These are phyloP conservation scores for Ormyrus rosae DNA, from an alignment of 2,888 invertebrate species.

Conservation along the genomic window DNA sequence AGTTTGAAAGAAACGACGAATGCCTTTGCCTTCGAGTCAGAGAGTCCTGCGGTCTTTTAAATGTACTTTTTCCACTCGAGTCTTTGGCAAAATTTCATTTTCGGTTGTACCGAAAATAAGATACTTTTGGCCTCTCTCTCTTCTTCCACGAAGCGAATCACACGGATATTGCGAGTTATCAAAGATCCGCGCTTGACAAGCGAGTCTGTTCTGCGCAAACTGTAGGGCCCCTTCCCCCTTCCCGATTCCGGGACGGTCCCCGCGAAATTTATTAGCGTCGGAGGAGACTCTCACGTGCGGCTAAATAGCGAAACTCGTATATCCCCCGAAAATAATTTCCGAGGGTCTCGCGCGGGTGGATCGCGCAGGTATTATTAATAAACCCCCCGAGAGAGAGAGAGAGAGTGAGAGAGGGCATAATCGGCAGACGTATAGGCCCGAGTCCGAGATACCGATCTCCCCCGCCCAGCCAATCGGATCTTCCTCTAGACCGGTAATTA, in stretches of 20 bases:
- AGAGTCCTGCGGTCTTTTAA: too few species aligned
- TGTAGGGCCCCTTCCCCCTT: background rate
- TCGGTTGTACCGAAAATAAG: too few species aligned
- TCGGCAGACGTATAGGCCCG: slow-evolving; percentile 61
- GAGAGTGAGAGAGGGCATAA: slow-evolving; percentile 42
- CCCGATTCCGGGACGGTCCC: background rate
- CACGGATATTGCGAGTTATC: background rate
- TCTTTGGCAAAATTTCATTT: too few species aligned
- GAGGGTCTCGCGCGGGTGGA: slow-evolving; percentile 15
- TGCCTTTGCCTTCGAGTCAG: too few species aligned
- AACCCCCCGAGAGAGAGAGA: slow-evolving; percentile 3
- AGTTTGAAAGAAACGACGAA: too few species aligned
- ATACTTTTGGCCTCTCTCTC: too few species aligned
- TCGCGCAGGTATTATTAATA: slow-evolving; percentile 64
- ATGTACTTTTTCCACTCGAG: too few species aligned
- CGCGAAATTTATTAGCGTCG: slow-evolving; percentile 37
- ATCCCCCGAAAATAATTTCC: slow-evolving; percentile 42
- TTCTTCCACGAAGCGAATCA: too few species aligned
- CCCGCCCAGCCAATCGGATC: slow-evolving; percentile 73
- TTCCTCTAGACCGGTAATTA: slow-evolving; percentile 70
- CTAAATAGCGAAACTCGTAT: slow-evolving; percentile 39
- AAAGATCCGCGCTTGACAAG: slow-evolving; percentile 1
- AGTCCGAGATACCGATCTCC: slow-evolving; percentile 68
- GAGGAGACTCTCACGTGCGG: slow-evolving; percentile 23
- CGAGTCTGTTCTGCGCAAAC: background rate